Percentiles rank a stretch among this genome's conserved stretches.
phyloP scores from a whole-genome alignment of 2,113 vertebrate species.

The Callaeas wilsoni region DNA sequence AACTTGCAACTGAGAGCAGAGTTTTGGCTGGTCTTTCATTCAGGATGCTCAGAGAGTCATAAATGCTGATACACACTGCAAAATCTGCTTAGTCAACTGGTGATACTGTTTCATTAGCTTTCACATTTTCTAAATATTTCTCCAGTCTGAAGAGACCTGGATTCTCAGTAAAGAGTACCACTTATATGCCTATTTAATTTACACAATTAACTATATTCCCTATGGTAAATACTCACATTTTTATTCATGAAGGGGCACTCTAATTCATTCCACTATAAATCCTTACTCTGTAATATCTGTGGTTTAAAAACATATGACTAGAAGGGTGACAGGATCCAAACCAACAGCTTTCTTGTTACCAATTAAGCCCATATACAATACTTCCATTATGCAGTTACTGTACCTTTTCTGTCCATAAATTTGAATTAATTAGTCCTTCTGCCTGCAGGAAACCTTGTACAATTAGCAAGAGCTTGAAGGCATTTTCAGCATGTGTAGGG shows the following conservation, averaged over 20 bases:
- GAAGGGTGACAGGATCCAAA: background rate
- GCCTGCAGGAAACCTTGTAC: slow-evolving; percentile 93
- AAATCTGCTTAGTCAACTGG: background rate
- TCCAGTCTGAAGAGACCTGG: background rate
- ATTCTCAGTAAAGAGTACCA: background rate
- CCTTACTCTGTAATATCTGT: background rate
- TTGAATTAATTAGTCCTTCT: slow-evolving; percentile 86
- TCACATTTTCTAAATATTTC: background rate
- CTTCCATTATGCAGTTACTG: background rate
- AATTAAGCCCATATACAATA: background rate
- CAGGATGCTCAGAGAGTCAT: background rate
- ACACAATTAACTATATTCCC: background rate
- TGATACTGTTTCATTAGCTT: background rate
- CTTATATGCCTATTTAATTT: background rate
- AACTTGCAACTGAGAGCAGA: background rate
- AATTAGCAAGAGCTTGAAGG: slow-evolving; percentile 85
- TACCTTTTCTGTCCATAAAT: slow-evolving; percentile 92
- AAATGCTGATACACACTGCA: background rate
- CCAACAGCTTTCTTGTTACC: background rate
- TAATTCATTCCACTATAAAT: background rate
- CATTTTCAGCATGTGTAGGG: slow-evolving; percentile 88
- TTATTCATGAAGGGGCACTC: background rate
- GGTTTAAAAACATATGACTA: background rate
- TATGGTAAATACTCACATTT: background rate
- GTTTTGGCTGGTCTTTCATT: background rate